Evolutionary conservation across 2,797 vertebrate species (phyloP).

Genomic region (Sebastes minor): DNA sequence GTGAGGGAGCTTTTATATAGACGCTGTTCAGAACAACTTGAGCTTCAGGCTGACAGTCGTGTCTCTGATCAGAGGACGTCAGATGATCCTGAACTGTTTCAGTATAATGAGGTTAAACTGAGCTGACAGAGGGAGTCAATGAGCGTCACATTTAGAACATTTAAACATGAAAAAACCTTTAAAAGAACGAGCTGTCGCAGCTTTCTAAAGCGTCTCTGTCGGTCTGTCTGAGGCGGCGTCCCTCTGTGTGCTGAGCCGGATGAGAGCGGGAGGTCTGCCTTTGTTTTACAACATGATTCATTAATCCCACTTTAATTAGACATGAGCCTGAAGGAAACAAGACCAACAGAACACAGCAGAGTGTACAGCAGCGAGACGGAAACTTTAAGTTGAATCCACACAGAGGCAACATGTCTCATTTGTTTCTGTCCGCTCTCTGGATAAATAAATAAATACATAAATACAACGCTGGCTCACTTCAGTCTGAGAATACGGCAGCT

Average conservation of each 20-base stretch:
- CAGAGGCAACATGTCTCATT: not conserved
- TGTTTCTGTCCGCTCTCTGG: not conserved
- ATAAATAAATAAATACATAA: not conserved
- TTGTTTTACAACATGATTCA: constrained; percentile 7
- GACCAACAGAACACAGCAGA: not conserved
- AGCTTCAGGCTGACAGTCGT: not conserved
- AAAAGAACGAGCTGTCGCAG: not conserved
- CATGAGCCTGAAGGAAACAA: not conserved
- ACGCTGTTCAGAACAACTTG: not conserved
- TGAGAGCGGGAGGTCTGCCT: not conserved
- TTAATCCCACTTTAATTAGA: constrained; percentile 56
- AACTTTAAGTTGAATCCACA: not conserved
- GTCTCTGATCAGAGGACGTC: not conserved
- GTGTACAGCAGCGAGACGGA: not conserved
- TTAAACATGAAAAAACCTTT: not conserved
- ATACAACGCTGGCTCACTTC: not conserved
- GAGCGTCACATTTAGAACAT: not conserved
- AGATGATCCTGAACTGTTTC: not conserved
- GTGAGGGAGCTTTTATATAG: no score
- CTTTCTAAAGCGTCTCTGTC: not conserved
- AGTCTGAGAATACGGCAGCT: not conserved
- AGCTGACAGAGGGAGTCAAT: not conserved
- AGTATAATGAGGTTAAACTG: not conserved
- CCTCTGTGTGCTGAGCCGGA: not conserved
- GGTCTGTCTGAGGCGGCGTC: not conserved